Evolutionary conservation across 2,797 vertebrate genomes (phyloP), one percentile per base, ranked within the genome.

Genomic region (Acridotheres tristis): DNA sequence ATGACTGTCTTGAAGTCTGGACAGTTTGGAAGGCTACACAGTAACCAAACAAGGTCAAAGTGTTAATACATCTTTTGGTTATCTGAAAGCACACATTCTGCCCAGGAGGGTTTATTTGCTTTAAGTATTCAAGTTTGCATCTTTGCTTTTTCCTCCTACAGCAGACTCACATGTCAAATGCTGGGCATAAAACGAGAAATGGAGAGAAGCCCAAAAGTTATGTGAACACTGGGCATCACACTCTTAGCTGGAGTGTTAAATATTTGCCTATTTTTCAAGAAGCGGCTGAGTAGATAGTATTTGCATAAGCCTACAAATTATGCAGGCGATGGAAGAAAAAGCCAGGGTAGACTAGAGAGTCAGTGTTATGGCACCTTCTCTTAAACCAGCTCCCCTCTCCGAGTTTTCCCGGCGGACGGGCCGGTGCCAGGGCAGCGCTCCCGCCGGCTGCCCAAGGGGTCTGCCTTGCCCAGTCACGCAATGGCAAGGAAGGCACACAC

Each of bases 301-400:
- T 59, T 66, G 43, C 15, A 0, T 13, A 30, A 69, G 3, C 16
- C 50, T 19, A 59, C 10, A 30, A 11, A 29, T 62, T 13, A 38
- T 1, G 18, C 26, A 23, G 55, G 13, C 4, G 3, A 22, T 23
- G 40, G 32, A 73, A 58, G 20, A 34, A 42, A 87, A 74, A 48
- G 36, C 45, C 48, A 4, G 30, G 27, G 20, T 2, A 36, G 53
- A 19, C 40, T n/a, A 17, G n/a, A 7, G 21, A 45, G 25, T 1
- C 14, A 0, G 42, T 5, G 47, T 32, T 13, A 4, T 0, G 16
- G 42, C 23, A 5, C 2, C 25, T 83, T 26, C 27, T n/a, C 3
- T 7, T 7, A 42, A 30, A 7, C 16, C 62, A 11, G 19, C 6
- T 55, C 6, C 16, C 36, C 5, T 5, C 1, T 29, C 26, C 3